Evolutionary conservation across 2,113 vertebrate species (phyloP).

Genomic region (Cettia cetti): DNA sequence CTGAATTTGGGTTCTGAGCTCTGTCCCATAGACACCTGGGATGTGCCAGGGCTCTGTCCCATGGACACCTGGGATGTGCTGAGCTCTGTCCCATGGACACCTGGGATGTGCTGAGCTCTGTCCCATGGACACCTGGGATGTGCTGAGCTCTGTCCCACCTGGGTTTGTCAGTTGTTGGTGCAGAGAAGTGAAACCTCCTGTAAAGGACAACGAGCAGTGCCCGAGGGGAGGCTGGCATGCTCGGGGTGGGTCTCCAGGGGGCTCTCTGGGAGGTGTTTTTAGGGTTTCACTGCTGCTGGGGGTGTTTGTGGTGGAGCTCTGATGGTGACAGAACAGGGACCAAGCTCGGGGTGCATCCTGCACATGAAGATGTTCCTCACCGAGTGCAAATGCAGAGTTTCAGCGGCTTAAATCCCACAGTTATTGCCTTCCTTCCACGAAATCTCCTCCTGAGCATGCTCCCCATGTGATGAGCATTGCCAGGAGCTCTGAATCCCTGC

Average conservation of each 20-base stretch:
- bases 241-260: neutral
- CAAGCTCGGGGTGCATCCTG: neutral
- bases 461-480: neutral
- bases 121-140: accelerated
- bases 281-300: neutral
- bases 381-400: neutral
- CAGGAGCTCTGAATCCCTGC: neutral
- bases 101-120: neutral
- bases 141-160: neutral
- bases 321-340: neutral
- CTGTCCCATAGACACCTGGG: too few relatives aligned
- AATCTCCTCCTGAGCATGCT: neutral
- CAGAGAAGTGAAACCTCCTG: neutral
- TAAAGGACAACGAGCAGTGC: accelerated
- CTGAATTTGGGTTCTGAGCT: too few relatives aligned
- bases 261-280: neutral
- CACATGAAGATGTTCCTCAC: neutral
- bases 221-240: accelerated
- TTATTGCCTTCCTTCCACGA: neutral
- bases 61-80: too few relatives aligned
- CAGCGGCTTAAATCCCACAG: neutral
- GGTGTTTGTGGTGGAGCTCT: neutral
- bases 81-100: too few relatives aligned
- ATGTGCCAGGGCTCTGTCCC: too few relatives aligned
- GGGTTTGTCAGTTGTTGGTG: accelerated